A percentile compares a stretch with the other conserved stretches of the same genome.
Evolutionary conservation across 2,888 invertebrate genomes (phyloP).

Genomic region (Mechanitis mazaeus): DNA sequence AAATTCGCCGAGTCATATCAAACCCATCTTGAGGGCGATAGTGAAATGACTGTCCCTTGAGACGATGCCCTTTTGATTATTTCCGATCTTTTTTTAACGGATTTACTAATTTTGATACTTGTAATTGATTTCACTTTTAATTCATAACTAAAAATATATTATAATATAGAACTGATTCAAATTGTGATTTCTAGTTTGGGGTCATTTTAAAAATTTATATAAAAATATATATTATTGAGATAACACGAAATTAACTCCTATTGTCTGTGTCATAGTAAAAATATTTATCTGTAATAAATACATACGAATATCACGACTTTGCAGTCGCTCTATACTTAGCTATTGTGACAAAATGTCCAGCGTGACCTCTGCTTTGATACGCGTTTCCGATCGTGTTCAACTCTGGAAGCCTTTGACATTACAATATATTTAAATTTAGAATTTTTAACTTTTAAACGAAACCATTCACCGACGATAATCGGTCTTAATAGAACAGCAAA

Average conservation of each 20-base stretch:
- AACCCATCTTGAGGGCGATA: slow-evolving; percentile 60
- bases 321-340: slow-evolving; percentile 28
- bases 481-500: too few species aligned
- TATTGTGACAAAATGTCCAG: slow-evolving; percentile 28
- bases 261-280: too few species aligned
- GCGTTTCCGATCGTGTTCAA: slow-evolving; percentile 30
- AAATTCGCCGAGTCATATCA: slow-evolving; percentile 68
- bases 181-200: too few species aligned
- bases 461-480: too few species aligned
- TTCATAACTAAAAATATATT: too few species aligned
- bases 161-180: too few species aligned
- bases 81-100: slow-evolving; percentile 33
- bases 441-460: too few species aligned
- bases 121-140: background rate
- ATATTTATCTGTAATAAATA: background rate
- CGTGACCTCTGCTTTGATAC: slow-evolving; percentile 51
- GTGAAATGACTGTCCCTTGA: slow-evolving; percentile 52
- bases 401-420: slow-evolving; percentile 12
- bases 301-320: slow-evolving; percentile 35
- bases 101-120: slow-evolving; percentile 42
- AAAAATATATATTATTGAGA: too few species aligned
- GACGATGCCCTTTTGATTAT: slow-evolving; percentile 57
- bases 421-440: background rate
- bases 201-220: too few species aligned
- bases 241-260: too few species aligned